Base-by-base conservation (phyloP, 2,113 vertebrate genomes). In the Sapayoa aenigma region DNA sequence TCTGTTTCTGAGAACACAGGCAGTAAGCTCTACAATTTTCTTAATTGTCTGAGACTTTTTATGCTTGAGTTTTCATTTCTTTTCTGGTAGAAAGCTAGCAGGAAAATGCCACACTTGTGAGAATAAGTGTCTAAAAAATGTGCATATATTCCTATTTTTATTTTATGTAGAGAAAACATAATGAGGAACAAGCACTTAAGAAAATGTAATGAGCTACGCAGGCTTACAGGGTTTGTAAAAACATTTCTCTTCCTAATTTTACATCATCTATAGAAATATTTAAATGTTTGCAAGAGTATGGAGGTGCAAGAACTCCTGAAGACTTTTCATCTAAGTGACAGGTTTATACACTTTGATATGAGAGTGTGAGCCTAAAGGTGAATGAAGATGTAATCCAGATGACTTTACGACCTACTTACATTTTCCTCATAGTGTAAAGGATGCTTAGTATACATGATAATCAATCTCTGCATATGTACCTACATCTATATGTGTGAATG, bases 391-490 rank as follows among this genome's bases (percentile, higher is more conserved):
- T 44, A 73, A 28, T 41, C 2, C 33, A 2, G 1, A 78, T 25
- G 9, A 37, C 9, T 69, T 90, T 77, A 74, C 0, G 0, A 47
- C 11, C 10, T 42, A 13, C 18, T 88, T 90, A n/a, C 4, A 21
- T 49, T 91, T 62, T 56, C 9, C 15, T 39, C 31, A 25, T 23
- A 35, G 5, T 20, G 12, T 69, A 78, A 94, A 88, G 24, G 23
- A 24, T 0, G 0, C 5, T 33, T 35, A 63, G 4, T 12, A 22
- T 33, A 65, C 4, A 3, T 30, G 19, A 17, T 3, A 60, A 53
- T 31, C 8, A 30, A 1, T n/a, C 25, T 86, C 21, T 80, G n/a
- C 16, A 47, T 14, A 28, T 11, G 23, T 41, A 42, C 8, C 31
- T 37, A 24, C 2, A 1, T 33, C 63, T 47, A 44, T 23, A 27